These are phyloP conservation scores for Zootoca vivipara DNA, from an alignment of 2,113 vertebrate genomes.

Conservation along the genomic window DNA sequence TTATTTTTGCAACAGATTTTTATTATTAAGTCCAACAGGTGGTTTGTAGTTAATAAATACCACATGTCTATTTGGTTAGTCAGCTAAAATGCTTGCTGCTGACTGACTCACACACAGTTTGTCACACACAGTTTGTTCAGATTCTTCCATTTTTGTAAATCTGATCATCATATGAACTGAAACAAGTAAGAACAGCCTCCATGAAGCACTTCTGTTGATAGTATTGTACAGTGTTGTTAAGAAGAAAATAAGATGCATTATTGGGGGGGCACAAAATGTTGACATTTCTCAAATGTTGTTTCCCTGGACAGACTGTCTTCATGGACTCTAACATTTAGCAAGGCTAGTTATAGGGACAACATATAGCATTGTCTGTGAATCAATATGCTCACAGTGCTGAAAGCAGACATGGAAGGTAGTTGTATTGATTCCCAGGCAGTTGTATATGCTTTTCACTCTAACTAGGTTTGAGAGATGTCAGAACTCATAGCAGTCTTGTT, in stretches of 20 bases:
- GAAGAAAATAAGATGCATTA: not conserved
- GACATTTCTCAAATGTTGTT: constrained; percentile 4
- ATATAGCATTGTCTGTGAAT: not conserved
- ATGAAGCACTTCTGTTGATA: constrained; percentile 14
- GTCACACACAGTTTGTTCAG: not conserved
- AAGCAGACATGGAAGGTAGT: not conserved
- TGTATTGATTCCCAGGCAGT: not conserved
- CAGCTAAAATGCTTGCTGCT: not conserved
- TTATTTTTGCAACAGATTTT: not conserved
- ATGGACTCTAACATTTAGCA: not conserved
- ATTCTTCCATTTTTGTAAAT: not conserved
- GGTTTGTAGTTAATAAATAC: not conserved
- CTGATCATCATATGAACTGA: not conserved
- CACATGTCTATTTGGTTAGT: not conserved
- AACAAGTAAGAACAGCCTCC: not conserved
- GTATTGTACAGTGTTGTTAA: not conserved
- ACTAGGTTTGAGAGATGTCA: not conserved
- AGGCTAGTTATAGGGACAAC: not conserved
- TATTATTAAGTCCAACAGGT: not conserved
- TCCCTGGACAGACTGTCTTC: not conserved
- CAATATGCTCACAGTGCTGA: not conserved
- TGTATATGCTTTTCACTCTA: not conserved
- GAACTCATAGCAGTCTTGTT: not conserved
- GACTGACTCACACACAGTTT: not conserved
- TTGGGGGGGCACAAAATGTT: not conserved